Evolutionary conservation across 2,113 vertebrate genomes (phyloP).

Genomic region (Bujurquina vittata): DNA sequence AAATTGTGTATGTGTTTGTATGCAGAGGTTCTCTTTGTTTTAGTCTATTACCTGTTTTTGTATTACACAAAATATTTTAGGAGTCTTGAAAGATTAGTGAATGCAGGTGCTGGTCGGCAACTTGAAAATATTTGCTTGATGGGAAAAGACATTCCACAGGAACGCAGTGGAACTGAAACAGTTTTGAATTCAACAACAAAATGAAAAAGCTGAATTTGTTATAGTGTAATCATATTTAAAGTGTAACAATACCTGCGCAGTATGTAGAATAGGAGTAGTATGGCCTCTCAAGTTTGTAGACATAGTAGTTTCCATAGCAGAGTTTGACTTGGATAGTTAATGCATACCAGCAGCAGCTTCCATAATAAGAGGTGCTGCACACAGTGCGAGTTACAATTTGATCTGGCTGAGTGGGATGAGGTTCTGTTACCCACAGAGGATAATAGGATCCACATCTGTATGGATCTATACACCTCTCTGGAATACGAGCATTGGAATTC

Average conservation of each 20-base stretch:
- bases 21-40: no score
- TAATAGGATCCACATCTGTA: conserved; percentile 35
- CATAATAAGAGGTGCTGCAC: rapidly evolving
- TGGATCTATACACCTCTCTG: conserved; percentile 33
- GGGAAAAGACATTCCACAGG: no score
- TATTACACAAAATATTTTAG: no score
- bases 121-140: no score
- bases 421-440: neutral
- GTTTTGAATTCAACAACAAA: neutral
- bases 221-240: neutral
- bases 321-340: conserved; percentile 36
- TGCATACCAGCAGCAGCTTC: neutral
- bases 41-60: no score
- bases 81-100: no score
- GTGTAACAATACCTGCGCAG: no score
- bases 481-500: conserved; percentile 34
- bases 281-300: conserved; percentile 58
- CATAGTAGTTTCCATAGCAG: conserved; percentile 20
- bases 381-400: conserved; percentile 13
- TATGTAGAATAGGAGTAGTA: rapidly evolving
- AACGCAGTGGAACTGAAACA: no score
- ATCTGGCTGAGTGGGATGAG: conserved; percentile 41
- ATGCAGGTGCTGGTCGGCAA: no score
- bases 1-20: no score
- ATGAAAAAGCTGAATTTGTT: neutral